Percentiles rank a stretch among this genome's conserved stretches.
phyloP scores from a whole-genome alignment of 2,113 vertebrate genomes.

The Balaeniceps rex region DNA sequence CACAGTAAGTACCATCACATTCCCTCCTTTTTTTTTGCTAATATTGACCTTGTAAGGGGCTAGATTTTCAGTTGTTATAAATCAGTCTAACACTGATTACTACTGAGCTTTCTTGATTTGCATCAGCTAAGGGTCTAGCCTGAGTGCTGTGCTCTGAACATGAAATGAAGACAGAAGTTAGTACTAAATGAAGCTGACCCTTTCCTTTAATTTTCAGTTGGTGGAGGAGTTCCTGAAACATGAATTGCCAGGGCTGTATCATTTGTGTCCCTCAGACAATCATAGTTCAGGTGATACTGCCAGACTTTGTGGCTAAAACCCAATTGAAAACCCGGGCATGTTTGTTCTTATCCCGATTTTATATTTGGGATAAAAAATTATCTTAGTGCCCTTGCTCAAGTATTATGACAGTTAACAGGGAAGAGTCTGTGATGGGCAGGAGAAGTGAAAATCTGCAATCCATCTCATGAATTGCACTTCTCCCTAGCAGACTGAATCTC shows the following conservation, averaged over 20 bases:
- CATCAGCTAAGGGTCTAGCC: background rate
- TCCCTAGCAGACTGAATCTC: background rate
- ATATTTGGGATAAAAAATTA: slow-evolving; percentile 9
- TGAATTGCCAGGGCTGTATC: background rate
- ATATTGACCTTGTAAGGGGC: slow-evolving; percentile 42
- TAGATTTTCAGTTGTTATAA: slow-evolving; percentile 1
- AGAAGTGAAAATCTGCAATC: background rate
- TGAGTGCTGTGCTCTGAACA: background rate
- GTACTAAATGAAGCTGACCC: background rate
- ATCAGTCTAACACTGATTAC: slow-evolving; percentile 30
- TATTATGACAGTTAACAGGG: background rate
- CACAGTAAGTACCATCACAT: background rate
- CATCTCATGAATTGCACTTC: background rate
- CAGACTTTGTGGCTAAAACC: background rate
- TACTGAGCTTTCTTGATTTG: slow-evolving; percentile 42
- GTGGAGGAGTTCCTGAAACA: background rate
- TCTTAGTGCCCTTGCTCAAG: background rate
- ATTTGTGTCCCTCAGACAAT: background rate
- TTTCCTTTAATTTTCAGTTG: slow-evolving; percentile 2
- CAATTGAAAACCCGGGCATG: background rate
- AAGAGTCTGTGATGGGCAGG: background rate
- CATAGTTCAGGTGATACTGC: background rate
- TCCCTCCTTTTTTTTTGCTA: slow-evolving; percentile 23
- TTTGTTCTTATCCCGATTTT: background rate
- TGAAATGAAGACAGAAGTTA: slow-evolving; percentile 16